phyloP scores from a whole-genome alignment of 2,113 vertebrate genomes.

The Andinoacara biseriatus region DNA sequence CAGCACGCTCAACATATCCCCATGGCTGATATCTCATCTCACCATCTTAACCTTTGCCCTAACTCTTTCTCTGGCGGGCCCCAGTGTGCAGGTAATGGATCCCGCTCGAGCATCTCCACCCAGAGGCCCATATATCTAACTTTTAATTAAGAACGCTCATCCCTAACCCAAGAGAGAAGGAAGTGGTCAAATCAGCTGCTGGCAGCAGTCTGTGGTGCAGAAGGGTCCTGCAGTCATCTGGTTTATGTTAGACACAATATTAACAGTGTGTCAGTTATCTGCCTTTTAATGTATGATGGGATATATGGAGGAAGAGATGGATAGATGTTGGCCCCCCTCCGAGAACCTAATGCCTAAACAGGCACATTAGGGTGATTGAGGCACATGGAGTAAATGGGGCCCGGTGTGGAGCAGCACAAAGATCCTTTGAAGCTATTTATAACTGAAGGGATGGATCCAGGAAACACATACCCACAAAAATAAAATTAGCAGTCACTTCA shows the following conservation, averaged over 20 bases:
- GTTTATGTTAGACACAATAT: constrained; percentile 79
- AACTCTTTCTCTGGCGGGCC: constrained; percentile 55
- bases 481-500: neutral
- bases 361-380: constrained; percentile 88
- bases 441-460: constrained; percentile 27
- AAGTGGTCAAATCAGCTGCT: neutral
- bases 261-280: constrained; percentile 81
- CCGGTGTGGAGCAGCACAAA: constrained; percentile 76
- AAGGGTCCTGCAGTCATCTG: constrained; percentile 74
- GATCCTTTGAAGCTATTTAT: constrained; percentile 75
- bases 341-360: constrained; percentile 89
- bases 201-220: constrained; percentile 33
- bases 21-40: neutral
- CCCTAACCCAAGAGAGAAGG: constrained; percentile 50
- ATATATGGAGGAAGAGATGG: constrained; percentile 62
- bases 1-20: constrained; percentile 3
- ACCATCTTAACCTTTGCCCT: constrained; percentile 60
- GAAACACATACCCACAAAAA: neutral
- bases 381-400: constrained; percentile 80
- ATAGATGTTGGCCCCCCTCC: constrained; percentile 68
- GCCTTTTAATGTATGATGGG: constrained; percentile 72
- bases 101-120: constrained; percentile 49
- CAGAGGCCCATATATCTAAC: constrained; percentile 70
- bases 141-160: constrained; percentile 81
- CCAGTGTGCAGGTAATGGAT: constrained; percentile 68